Evolutionary conservation across 2,797 vertebrate genomes (phyloP), one percentile per base, ranked within the genome.

Genomic region (Sebastes iracundus): DNA sequence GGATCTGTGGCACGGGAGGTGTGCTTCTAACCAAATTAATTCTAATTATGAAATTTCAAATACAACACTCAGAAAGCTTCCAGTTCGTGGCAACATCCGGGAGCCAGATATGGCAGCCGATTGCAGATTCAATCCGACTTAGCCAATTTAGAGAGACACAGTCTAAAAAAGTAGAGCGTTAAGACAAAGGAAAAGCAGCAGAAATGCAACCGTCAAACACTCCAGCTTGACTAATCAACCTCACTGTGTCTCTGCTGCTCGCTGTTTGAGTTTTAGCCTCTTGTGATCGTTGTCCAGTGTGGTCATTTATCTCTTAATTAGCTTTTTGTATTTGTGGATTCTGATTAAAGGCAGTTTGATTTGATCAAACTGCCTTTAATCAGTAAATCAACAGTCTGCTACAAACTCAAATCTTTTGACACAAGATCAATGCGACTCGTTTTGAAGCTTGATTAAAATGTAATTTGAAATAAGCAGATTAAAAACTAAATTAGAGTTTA

Each of bases 121-220:
- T 58, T 68, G 33, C 66, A 75, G 68, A 74, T 85, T 75, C 63
- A 81, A 77, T 82, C 68, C 82, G 25, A 55, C 42, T 83, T 55
- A 77, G 80, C 58, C 61, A 72, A 60, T 78, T 65, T 77, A 62
- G 72, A 75, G 33, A 83, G 32, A 56, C 12, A 18, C 20, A 65
- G 0, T 75, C 8, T 23, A 13, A 38, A 74, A 82, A 74, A 30
- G 28, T 2, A 16, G 8, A 76, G 59, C 16, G 65, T 78, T 64
- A 66, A 72, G 28, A 79, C 35, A 64, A 75, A 56, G 70, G 9
- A 63, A 38, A 76, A 77, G 79, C 64, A 61, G 23, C 35, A 60
- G 79, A 76, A 80, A 71, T 9, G 28, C 52, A 71, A 6, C 46
- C 5, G 28, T 42, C 52, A 20, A 65, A 27, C 22, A 5, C 27